Evolutionary conservation across 2,888 invertebrate species (phyloP).

Genomic region (Hemistola chrysoprasaria): DNA sequence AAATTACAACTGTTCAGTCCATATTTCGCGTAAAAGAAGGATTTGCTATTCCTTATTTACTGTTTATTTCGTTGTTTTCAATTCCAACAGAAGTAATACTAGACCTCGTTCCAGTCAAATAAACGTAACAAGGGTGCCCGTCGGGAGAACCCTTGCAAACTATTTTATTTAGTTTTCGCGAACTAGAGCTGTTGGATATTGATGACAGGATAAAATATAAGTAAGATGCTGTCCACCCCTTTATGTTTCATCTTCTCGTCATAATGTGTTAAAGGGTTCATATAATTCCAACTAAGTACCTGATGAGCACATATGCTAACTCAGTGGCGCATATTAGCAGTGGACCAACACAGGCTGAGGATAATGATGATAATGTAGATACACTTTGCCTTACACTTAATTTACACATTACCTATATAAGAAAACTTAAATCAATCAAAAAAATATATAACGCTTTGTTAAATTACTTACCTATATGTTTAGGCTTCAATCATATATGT

Average conservation of each 20-base stretch:
- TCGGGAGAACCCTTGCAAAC: constrained; percentile 55
- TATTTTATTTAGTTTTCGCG: constrained; percentile 55
- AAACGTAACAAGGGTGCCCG: constrained; percentile 49
- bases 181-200: constrained; percentile 29
- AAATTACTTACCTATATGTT: too few species aligned
- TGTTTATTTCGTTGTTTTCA: constrained; percentile 39
- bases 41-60: constrained; percentile 25
- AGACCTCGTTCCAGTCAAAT: constrained; percentile 44
- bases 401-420: too few species aligned
- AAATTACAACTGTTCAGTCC: constrained; percentile 8
- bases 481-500: too few species aligned
- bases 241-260: background rate
- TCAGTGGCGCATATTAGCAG: too few species aligned
- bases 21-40: constrained; percentile 9
- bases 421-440: too few species aligned
- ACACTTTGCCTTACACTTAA: too few species aligned
- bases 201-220: constrained; percentile 22
- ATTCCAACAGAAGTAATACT: constrained; percentile 37
- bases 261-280: too few species aligned
- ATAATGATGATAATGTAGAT: too few species aligned
- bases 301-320: too few species aligned
- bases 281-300: too few species aligned
- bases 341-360: too few species aligned
- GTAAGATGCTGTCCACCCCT: constrained; percentile 4
- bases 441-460: too few species aligned